phyloP scores from a whole-genome alignment of 2,113 vertebrate species.

The Periophthalmodon schlosseri region DNA sequence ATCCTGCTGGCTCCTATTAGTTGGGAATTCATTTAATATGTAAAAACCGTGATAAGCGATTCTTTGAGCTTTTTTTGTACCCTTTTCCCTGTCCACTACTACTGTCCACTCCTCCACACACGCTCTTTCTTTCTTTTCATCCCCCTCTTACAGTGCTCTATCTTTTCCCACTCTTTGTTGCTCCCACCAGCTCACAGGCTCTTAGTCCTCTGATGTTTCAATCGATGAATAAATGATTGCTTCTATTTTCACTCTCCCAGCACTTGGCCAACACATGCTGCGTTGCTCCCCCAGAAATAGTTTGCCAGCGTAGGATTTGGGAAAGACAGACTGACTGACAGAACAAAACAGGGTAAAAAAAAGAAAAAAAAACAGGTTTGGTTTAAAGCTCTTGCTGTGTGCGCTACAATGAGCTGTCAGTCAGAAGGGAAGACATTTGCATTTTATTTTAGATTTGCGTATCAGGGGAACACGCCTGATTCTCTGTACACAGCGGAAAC shows the following conservation, averaged over 20 bases:
- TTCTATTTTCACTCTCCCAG: slow-evolving; percentile 72
- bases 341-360: neutral
- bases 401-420: slow-evolving; percentile 56
- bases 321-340: slow-evolving; percentile 29
- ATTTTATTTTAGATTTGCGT: slow-evolving; percentile 41
- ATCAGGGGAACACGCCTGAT: slow-evolving; percentile 33
- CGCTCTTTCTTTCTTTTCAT: slow-evolving; percentile 6
- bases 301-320: slow-evolving; percentile 35
- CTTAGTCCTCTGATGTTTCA: slow-evolving; percentile 74
- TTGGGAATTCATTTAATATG: neutral
- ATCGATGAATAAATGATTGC: slow-evolving; percentile 81
- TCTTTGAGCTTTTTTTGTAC: neutral
- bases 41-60: neutral
- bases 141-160: slow-evolving; percentile 37
- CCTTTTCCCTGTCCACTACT: slow-evolving; percentile 9
- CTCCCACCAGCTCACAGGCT: slow-evolving; percentile 48
- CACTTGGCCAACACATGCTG: slow-evolving; percentile 54
- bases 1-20: neutral
- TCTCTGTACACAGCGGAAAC: slow-evolving; percentile 3
- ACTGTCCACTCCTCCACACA: neutral
- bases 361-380: slow-evolving; percentile 26
- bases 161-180: slow-evolving; percentile 52
- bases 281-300: slow-evolving; percentile 49
- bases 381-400: slow-evolving; percentile 28
- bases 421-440: slow-evolving; percentile 59